Base-by-base conservation (phyloP, 2,797 vertebrate genomes). In the Acipenser transmontanus region DNA sequence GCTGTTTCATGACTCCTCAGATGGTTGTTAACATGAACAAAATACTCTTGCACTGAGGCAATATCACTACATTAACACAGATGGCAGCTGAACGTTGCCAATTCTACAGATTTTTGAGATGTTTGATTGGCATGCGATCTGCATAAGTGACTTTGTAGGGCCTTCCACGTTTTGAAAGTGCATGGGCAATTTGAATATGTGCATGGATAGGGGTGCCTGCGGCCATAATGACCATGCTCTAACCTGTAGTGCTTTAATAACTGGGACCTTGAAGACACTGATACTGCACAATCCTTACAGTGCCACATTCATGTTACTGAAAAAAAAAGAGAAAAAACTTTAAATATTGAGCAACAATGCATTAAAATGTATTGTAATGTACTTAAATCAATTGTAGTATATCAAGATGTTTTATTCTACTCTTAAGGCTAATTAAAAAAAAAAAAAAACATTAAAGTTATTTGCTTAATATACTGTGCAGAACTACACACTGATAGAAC, bases 111-210 rank as follows among this genome's bases (percentile, higher is more conserved):
- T 13, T 11, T 67, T 62, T 63, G 62, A 49, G 50, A 49, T 59
- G 47, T 54, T 50, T 68, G 61, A 34, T 59, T 56, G 49, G n/a
- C 47, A 64, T 64, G 67, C 57, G 67, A 63, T 68, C 67, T 68
- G 47, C 49, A 68, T 64, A 68, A 47, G 48, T 61, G 65, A 59
- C 34, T 63, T 63, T 4, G 62, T 9, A 63, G 62, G 7, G 62
- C 62, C 1, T 1, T 63, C 4, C 50, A 66, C 14, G 9, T 62
- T 62, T 70, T 70, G 66, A 56, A 70, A 66, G 59, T 71, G 66
- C 49, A 68, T 61, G 65, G 61, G n/a, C 48, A 68, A 10, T 64
- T n/a, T 7, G 66, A 71, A 70, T 62, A 70, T 63, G 69, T 57
- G 61, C 65, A 67, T 66, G 65, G 50, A 17, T 67, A 70, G n/a